Base-by-base conservation (phyloP, 2,888 invertebrate species). In the Brassicogethes aeneus region DNA sequence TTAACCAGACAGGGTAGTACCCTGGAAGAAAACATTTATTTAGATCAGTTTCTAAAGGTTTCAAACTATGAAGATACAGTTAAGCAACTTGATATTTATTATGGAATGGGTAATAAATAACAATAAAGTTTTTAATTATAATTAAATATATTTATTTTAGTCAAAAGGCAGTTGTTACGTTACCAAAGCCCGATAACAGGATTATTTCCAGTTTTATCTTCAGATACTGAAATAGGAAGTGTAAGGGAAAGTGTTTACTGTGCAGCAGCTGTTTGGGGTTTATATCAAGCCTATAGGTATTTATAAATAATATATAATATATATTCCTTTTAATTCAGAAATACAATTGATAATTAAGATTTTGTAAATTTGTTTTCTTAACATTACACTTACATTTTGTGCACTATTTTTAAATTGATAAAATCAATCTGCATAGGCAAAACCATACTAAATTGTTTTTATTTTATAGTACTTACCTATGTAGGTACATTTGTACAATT, bases 161-260 rank as follows among this genome's bases (percentile, higher is more conserved):
- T 93, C 15, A 94, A 93, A 69, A 73, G 92, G 40, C 96, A 96
- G 66, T 71, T 97, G 40, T 68, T 97, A 33, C 78, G 83, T 40
- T 88, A 86, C 65, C 96, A 97, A 72, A 93, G 93, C 65, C 87
- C 89, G 35, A 91, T 93, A 39, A 90, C 90, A 31, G 96, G 96
- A 1, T 67, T 97, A 15, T 97, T 94, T 67, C 96, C 96, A 2
- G 84, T 85, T 52, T 64, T 85, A 60, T 87, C 90, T 39, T 80
- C 79, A 39, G 89, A 93, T 59, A 77, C 79, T 43, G 76, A 79
- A 57, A 77, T 86, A 43, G 90, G 86, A 3, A 95, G 92, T 63
- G 86, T 95, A 32, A 78, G 95, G 37, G 97, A 97, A 60, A 95
- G 94, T 68, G 85, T 97, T 52, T 99, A 97, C 65, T 96, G 96